These are phyloP conservation scores for Omphaloscelis lunosa DNA, from an alignment of 2,888 invertebrate genomes.

Conservation along the genomic window DNA sequence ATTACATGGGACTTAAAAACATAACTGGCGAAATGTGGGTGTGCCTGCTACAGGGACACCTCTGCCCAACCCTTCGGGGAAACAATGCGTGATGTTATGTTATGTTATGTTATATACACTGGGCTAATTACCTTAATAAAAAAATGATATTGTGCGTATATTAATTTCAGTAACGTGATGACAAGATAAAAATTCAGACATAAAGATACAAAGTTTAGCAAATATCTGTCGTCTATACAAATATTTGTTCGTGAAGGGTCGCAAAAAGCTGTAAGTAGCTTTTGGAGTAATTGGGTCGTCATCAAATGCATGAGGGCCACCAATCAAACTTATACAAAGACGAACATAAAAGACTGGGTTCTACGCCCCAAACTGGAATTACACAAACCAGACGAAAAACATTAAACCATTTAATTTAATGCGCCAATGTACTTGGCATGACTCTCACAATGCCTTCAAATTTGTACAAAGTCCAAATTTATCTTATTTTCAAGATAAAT, in stretches of 20 bases:
- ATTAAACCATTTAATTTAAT: slow-evolving; percentile 48
- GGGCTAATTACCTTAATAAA: not conserved
- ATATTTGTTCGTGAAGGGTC: slow-evolving; percentile 18
- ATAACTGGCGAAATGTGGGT: too few species aligned
- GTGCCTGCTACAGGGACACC: too few species aligned
- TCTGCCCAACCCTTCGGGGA: too few species aligned
- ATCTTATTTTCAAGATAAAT: slow-evolving; percentile 57
- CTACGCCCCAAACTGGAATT: slow-evolving; percentile 12
- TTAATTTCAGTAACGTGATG: not conserved
- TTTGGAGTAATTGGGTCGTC: slow-evolving; percentile 45
- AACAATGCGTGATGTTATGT: too few species aligned
- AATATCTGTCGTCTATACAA: slow-evolving; percentile 22
- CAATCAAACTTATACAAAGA: slow-evolving; percentile 40
- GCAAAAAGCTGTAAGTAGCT: slow-evolving; percentile 36
- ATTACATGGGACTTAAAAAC: too few species aligned
- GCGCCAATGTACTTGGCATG: slow-evolving; percentile 30
- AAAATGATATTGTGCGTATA: too few species aligned
- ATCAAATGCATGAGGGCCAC: slow-evolving; percentile 39
- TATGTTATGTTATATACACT: too few species aligned
- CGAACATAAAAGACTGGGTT: slow-evolving; percentile 34
- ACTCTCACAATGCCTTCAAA: slow-evolving; percentile 49
- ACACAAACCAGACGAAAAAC: slow-evolving; percentile 44
- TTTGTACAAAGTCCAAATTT: slow-evolving; percentile 45
- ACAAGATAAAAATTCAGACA: slow-evolving; percentile 15
- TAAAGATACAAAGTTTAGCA: not conserved